A percentile compares a stretch with the other conserved stretches of the same genome.
phyloP scores from a whole-genome alignment of 1,140 invertebrate genomes.

The Dendrolimus kikuchii region DNA sequence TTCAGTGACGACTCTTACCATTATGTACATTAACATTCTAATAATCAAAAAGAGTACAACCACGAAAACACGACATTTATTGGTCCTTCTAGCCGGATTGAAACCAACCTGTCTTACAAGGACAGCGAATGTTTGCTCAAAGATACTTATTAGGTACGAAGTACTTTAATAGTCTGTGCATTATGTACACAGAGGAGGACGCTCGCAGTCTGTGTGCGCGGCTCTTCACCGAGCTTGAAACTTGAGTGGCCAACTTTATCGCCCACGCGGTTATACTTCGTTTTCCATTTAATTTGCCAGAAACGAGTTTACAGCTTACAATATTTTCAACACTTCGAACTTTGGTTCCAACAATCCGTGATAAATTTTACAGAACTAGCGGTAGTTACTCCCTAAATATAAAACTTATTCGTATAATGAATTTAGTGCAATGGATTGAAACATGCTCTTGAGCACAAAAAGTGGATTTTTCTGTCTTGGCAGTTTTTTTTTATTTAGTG shows the following conservation, averaged over 20 bases:
- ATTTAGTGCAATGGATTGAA: conserved; percentile 11
- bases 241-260: conserved; percentile 64
- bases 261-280: conserved; percentile 54
- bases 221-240: conserved; percentile 41
- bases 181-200: conserved; percentile 25
- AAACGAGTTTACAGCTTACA: conserved; percentile 61
- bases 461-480: too few species aligned
- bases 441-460: too few species aligned
- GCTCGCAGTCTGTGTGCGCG: conserved; percentile 30
- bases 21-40: too few species aligned
- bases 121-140: too few species aligned
- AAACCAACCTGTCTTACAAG: too few species aligned
- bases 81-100: too few species aligned
- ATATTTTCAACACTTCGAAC: conserved; percentile 61
- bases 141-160: background rate
- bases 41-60: too few species aligned
- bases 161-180: conserved; percentile 19
- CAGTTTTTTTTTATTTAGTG: too few species aligned
- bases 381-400: conserved; percentile 27
- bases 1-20: too few species aligned
- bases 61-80: too few species aligned
- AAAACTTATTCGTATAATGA: conserved; percentile 34
- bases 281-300: conserved; percentile 67
- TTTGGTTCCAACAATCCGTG: conserved; percentile 48
- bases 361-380: conserved; percentile 54